A percentile compares a stretch with the other conserved stretches of the same genome.
Evolutionary conservation across 2,888 invertebrate species (phyloP).

Genomic region (Petrophora chlorosata): DNA sequence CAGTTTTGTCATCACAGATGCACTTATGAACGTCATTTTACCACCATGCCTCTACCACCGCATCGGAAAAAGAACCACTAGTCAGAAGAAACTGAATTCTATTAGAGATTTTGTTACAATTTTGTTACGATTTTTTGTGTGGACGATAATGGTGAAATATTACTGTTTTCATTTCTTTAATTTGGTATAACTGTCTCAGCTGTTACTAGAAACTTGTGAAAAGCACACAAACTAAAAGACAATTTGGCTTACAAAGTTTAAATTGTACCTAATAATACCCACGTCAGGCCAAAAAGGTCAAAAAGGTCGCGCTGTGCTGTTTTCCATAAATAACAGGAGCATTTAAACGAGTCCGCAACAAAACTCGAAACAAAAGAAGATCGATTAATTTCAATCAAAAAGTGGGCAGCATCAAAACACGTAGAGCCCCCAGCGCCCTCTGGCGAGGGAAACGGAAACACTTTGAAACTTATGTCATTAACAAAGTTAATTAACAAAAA

Average conservation of each 20-base stretch:
- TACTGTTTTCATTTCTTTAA: too few relatives aligned
- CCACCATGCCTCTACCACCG: too few relatives aligned
- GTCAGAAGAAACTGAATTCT: too few relatives aligned
- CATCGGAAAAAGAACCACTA: too few relatives aligned
- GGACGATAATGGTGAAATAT: too few relatives aligned
- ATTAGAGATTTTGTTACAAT: too few relatives aligned
- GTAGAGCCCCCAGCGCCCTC: conserved; percentile 31
- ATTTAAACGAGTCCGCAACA: conserved; percentile 15
- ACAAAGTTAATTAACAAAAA: conserved; percentile 41
- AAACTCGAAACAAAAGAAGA: conserved; percentile 34
- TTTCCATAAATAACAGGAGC: conserved; percentile 9
- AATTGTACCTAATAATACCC: background rate
- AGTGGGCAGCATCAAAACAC: conserved; percentile 40
- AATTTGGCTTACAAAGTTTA: background rate
- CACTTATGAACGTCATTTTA: too few relatives aligned
- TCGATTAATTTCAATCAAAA: conserved; percentile 44
- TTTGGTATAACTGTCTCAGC: too few relatives aligned
- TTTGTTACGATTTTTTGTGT: too few relatives aligned
- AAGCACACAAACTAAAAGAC: too few relatives aligned
- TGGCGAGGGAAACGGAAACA: conserved; percentile 37
- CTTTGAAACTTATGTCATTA: conserved; percentile 52
- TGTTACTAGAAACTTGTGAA: too few relatives aligned
- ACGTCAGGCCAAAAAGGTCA: background rate
- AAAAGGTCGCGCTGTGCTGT: background rate
- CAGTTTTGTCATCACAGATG: too few relatives aligned